Evolutionary conservation across 2,113 vertebrate species (phyloP).

Genomic region (Catagonus wagneri): DNA sequence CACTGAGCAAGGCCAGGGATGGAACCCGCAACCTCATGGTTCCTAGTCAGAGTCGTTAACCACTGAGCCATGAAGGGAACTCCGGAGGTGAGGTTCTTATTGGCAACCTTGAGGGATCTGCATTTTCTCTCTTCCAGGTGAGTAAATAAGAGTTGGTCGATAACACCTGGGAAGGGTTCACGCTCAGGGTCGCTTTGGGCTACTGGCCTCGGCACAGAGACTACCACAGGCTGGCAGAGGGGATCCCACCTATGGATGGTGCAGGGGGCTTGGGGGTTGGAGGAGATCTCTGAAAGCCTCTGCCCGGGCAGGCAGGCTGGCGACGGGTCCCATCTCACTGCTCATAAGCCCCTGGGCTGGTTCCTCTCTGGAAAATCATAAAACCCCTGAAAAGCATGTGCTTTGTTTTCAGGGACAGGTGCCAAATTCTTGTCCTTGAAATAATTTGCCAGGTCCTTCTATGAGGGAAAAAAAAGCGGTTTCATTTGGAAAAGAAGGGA

Average conservation of each 20-base stretch:
- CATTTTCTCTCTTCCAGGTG: background rate
- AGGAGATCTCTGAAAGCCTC: background rate
- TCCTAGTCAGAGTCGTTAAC: too few species aligned
- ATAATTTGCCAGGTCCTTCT: constrained; percentile 34
- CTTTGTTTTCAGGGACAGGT: background rate
- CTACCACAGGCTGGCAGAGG: background rate
- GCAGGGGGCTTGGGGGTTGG: fast-evolving
- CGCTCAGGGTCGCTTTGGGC: background rate
- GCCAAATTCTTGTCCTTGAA: constrained; percentile 54
- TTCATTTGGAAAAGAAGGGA: background rate
- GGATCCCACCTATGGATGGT: background rate
- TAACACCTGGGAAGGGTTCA: fast-evolving
- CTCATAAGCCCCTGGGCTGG: fast-evolving
- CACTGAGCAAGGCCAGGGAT: too few species aligned
- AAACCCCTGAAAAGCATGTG: background rate
- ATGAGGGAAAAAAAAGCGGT: background rate
- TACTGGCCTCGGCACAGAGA: fast-evolving
- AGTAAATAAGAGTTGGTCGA: background rate
- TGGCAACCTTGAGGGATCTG: background rate
- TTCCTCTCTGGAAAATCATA: background rate
- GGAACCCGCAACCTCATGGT: too few species aligned
- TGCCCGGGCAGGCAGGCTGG: background rate
- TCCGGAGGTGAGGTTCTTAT: background rate
- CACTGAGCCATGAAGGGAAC: too few species aligned
- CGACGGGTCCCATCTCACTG: fast-evolving